Evolutionary conservation across 2,113 vertebrate genomes (phyloP).

Genomic region (Donacobius atricapilla): DNA sequence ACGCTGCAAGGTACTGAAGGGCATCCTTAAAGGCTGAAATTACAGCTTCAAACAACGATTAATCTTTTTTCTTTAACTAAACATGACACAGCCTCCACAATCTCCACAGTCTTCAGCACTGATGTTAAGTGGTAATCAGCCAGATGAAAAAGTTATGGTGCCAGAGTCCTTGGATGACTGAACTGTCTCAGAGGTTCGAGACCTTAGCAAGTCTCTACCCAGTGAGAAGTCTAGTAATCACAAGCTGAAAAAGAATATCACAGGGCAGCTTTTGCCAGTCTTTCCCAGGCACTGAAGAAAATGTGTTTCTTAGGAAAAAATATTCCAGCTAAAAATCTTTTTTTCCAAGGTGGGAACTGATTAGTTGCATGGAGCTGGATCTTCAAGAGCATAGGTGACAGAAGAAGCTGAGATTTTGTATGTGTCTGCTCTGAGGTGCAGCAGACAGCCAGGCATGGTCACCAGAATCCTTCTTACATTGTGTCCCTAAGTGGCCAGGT

Average conservation of each 20-base stretch:
- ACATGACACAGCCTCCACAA: not conserved
- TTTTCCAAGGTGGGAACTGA: not conserved
- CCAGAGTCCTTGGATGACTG: not conserved
- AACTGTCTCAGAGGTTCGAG: not conserved
- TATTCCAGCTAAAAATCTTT: not conserved
- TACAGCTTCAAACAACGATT: not conserved
- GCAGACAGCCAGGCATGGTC: not conserved
- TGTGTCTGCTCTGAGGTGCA: not conserved
- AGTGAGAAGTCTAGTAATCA: not conserved
- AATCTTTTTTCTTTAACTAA: not conserved
- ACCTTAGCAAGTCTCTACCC: not conserved
- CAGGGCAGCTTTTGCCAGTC: not conserved
- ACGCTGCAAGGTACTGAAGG: not conserved
- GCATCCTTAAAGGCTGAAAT: conserved; percentile 1
- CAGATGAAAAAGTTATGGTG: not conserved
- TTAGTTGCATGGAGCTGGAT: not conserved
- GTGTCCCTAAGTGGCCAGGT: not conserved
- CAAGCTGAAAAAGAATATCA: not conserved
- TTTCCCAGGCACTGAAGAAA: not conserved
- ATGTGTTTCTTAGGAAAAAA: not conserved
- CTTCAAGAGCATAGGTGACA: not conserved
- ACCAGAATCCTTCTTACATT: not conserved
- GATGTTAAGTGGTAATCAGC: not conserved
- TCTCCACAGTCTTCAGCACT: not conserved
- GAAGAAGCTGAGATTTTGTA: not conserved